Evolutionary conservation across 1,140 invertebrate species (phyloP).

Genomic region (Drosophila mojavensis): DNA sequence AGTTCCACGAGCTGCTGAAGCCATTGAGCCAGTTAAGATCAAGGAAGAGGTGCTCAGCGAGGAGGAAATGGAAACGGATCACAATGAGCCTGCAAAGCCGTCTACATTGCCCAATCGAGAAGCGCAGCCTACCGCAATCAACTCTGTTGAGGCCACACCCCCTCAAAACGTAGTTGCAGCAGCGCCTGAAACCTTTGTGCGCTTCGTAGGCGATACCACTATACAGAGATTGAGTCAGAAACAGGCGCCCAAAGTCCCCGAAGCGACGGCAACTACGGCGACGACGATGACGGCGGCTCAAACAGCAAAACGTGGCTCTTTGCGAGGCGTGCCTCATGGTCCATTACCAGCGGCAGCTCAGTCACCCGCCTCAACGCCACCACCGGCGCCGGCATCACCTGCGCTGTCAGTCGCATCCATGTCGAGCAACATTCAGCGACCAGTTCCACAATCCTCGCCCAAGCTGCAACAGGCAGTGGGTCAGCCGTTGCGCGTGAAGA

Average conservation of each 20-base stretch:
- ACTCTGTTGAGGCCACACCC: neutral
- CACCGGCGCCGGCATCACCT: slow-evolving; percentile 19
- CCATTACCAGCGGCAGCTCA: slow-evolving; percentile 48
- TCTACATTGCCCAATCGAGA: slow-evolving; percentile 38
- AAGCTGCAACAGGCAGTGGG: slow-evolving; percentile 17
- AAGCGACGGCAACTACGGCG: neutral
- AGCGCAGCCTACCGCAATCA: neutral
- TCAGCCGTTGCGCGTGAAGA: slow-evolving; percentile 43
- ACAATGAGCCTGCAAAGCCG: slow-evolving; percentile 33
- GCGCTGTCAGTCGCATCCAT: slow-evolving; percentile 26
- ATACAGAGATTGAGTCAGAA: slow-evolving; percentile 72
- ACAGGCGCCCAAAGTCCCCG: slow-evolving; percentile 26
- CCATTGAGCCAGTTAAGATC: slow-evolving; percentile 28
- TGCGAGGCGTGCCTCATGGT: slow-evolving; percentile 50
- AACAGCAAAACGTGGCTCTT: slow-evolving; percentile 32
- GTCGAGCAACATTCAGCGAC: neutral
- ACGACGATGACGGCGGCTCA: neutral
- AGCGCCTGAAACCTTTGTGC: slow-evolving; percentile 41
- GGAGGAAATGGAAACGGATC: slow-evolving; percentile 51
- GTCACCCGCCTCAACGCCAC: neutral
- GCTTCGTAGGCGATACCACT: slow-evolving; percentile 74
- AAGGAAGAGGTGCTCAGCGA: slow-evolving; percentile 68
- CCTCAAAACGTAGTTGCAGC: slow-evolving; percentile 15
- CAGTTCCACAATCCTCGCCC: slow-evolving; percentile 4
- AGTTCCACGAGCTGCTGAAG: neutral